Evolutionary conservation across 2,888 invertebrate species (phyloP), one percentile per base, ranked within the genome.

Genomic region (Stenchaetothrips biformis): DNA sequence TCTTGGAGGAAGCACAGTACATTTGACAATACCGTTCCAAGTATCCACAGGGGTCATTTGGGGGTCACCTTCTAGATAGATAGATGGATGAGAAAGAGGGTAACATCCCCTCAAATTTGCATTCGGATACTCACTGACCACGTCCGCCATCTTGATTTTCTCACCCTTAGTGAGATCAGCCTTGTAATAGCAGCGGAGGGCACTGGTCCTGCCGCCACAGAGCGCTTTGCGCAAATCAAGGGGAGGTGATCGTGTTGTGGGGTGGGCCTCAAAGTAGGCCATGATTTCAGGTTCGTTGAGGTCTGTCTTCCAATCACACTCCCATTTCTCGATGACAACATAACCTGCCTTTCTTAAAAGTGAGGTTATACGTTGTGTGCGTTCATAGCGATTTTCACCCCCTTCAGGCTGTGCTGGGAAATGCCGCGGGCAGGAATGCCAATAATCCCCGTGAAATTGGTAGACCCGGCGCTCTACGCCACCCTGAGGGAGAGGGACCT

Each of bases 161-260:
- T 81, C 78, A 2, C 82, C n/a, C n/a, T 77, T 49, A 48, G 21
- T n/a, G 77, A 18, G 74, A 37, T 37, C 37, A 37, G 4, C 37
- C 4, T 37, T 37, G 37, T 37, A 4, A 37, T 37, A 37, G 37
- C 77, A 25, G 16, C 48, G 67, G 2, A 80, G 21, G n/a, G 77
- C 77, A 21, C 80, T 80, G 7, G 84, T 84, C 16, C 85, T 81
- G n/a, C 84, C 85, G 9, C 84, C 84, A 80, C 82, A 84, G 80
- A 85, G 84, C 2, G 83, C 82, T 80, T 84, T 83, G 11, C 84
- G 77, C 7, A 84, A 83, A 59, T 84, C 82, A 21, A 84, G 78
- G 0, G 82, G 83, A 8, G 49, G 48, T 9, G 21, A 16, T 47
- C 49, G 48, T 2, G 78, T 48, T 21, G 78, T 53, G 53, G 79